A percentile compares a stretch with the other conserved stretches of the same genome.
Conservation (phyloP, 2,888 invertebrate genomes). For the Rhingia rostrata region DNA sequence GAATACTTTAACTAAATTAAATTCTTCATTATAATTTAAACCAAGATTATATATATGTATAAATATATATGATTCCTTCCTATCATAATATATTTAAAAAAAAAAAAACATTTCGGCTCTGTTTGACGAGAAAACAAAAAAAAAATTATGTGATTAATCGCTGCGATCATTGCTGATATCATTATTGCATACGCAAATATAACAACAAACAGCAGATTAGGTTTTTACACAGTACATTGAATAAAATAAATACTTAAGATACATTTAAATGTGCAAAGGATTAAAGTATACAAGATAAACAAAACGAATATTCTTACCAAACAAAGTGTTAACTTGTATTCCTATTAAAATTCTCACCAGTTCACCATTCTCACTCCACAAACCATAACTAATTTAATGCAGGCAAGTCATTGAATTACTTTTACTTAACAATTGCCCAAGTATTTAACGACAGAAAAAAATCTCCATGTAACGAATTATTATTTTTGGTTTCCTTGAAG, state of each 20-base stretch:
- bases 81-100: conserved; percentile 31
- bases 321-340: conserved; percentile 44
- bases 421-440: conserved; percentile 33
- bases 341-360: conserved; percentile 34
- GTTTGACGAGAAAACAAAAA: conserved; percentile 26
- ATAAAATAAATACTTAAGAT: conserved; percentile 47
- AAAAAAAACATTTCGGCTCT: conserved; percentile 36
- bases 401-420: conserved; percentile 20
- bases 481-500: neutral
- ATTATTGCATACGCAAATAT: conserved; percentile 49
- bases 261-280: conserved; percentile 23
- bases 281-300: conserved; percentile 6
- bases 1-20: conserved; percentile 64
- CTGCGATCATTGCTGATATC: conserved; percentile 10
- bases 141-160: conserved; percentile 7
- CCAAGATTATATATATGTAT: conserved; percentile 19
- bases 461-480: neutral
- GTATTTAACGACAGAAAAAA: conserved; percentile 9
- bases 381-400: conserved; percentile 6
- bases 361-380: conserved; percentile 1
- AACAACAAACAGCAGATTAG: conserved; percentile 28
- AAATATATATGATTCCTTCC: conserved; percentile 52
- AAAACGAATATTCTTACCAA: conserved; percentile 35
- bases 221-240: conserved; percentile 43
- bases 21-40: conserved; percentile 67